Conservation (phyloP, 37 sponge, comb jelly and placozoan genomes). For the Geodia barretti region DNA sequence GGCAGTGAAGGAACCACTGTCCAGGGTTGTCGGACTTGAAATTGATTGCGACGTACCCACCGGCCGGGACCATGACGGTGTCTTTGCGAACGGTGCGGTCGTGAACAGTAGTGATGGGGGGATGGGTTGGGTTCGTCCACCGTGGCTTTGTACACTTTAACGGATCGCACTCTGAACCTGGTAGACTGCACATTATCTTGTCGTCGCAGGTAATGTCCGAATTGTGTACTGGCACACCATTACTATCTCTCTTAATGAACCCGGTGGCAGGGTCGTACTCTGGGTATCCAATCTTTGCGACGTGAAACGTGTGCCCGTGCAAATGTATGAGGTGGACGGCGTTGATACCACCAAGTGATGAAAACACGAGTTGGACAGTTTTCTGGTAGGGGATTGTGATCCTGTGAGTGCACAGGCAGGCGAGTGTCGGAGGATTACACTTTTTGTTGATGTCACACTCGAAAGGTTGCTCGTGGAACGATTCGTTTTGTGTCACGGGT, state of each 20-base stretch:
- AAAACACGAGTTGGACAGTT: slow-evolving; percentile 10
- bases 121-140: slow-evolving; percentile 17
- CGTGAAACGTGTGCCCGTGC: slow-evolving; percentile 57
- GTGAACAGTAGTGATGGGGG: not conserved
- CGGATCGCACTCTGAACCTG: not conserved
- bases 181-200: not conserved
- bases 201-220: slow-evolving; percentile 25
- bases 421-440: not conserved
- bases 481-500: slow-evolving; percentile 23
- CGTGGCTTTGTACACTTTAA: slow-evolving; percentile 1
- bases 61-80: slow-evolving; percentile 69
- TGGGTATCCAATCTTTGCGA: slow-evolving; percentile 24
- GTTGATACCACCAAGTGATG: not conserved
- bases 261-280: slow-evolving; percentile 11
- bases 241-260: not conserved
- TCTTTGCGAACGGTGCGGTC: slow-evolving; percentile 44
- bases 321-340: slow-evolving; percentile 41
- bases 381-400: not conserved
- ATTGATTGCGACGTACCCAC: slow-evolving; percentile 67
- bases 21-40: slow-evolving; percentile 70
- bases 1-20: slow-evolving; percentile 80
- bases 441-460: not conserved
- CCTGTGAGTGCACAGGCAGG: slow-evolving; percentile 25
- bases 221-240: not conserved
- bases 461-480: slow-evolving; percentile 8